Percentiles rank a stretch among this genome's conserved stretches.
phyloP scores from a whole-genome alignment of 2,797 vertebrate genomes.

The Sebastes hopkinsi region DNA sequence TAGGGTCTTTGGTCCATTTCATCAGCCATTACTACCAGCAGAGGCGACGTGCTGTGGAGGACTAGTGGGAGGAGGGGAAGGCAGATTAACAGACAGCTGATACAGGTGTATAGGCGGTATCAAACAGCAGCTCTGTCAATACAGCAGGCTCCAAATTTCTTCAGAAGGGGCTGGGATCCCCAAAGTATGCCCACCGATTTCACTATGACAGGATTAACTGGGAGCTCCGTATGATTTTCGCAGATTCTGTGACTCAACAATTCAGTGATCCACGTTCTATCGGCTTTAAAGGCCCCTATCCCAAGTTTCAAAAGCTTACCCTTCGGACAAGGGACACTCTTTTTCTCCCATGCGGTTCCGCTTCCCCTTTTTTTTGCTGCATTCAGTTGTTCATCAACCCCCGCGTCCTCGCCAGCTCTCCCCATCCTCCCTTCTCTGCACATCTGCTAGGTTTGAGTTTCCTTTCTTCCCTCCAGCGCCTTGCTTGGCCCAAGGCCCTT shows the following conservation, averaged over 20 bases:
- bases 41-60: conserved; percentile 67
- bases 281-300: conserved; percentile 80
- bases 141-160: conserved; percentile 67
- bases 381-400: conserved; percentile 74
- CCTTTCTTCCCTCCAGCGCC: conserved; percentile 74
- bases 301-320: conserved; percentile 80
- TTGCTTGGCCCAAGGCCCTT: conserved; percentile 84
- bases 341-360: conserved; percentile 67
- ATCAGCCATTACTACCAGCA: conserved; percentile 72
- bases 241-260: conserved; percentile 86
- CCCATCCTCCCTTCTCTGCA: conserved; percentile 65
- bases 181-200: conserved; percentile 64
- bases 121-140: conserved; percentile 79
- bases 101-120: conserved; percentile 80
- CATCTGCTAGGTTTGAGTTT: conserved; percentile 83
- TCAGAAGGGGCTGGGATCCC: conserved; percentile 62
- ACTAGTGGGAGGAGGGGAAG: conserved; percentile 72
- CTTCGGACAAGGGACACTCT: conserved; percentile 78
- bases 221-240: conserved; percentile 77
- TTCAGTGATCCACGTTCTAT: conserved; percentile 81
- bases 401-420: conserved; percentile 63
- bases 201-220: conserved; percentile 80
- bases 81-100: conserved; percentile 83
- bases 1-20: conserved; percentile 79
- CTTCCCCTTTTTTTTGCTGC: conserved; percentile 71